phyloP scores from a whole-genome alignment of 2,797 vertebrate species.

The Podarcis lilfordi region DNA sequence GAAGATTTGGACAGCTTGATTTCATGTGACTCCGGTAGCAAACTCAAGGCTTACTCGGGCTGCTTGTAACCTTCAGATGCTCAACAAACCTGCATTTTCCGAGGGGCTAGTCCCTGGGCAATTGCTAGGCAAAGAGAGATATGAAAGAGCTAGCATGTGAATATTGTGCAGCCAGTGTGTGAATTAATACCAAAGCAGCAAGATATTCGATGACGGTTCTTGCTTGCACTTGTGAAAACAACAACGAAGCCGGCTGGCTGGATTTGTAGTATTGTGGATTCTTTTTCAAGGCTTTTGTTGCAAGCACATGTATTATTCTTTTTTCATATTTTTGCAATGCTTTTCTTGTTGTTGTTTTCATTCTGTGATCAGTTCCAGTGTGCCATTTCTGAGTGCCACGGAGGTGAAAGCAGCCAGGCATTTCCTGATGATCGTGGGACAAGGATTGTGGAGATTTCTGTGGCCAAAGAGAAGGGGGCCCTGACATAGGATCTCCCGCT shows the following conservation, averaged over 20 bases:
- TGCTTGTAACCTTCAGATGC: background rate
- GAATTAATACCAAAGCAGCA: background rate
- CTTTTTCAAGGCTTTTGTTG: background rate
- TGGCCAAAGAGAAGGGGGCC: no score
- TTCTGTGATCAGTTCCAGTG: background rate
- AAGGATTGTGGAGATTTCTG: no score
- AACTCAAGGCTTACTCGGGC: background rate
- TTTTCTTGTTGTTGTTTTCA: background rate
- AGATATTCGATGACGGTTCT: background rate
- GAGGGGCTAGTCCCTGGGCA: background rate
- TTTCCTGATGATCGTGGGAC: no score
- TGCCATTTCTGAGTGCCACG: background rate
- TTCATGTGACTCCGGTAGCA: background rate
- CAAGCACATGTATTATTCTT: background rate
- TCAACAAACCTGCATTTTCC: slow-evolving; percentile 25
- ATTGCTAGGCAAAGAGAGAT: background rate
- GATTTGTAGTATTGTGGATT: background rate
- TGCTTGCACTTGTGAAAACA: no score
- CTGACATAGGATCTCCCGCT: no score
- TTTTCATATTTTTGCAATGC: background rate
- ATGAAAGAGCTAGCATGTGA: background rate
- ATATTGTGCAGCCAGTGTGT: background rate
- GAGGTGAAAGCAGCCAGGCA: no score
- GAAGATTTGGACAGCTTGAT: slow-evolving; percentile 25
- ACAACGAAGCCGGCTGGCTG: no score